Evolutionary conservation across 2,113 vertebrate genomes (phyloP).

Genomic region (Paramisgurnus dabryanus): DNA sequence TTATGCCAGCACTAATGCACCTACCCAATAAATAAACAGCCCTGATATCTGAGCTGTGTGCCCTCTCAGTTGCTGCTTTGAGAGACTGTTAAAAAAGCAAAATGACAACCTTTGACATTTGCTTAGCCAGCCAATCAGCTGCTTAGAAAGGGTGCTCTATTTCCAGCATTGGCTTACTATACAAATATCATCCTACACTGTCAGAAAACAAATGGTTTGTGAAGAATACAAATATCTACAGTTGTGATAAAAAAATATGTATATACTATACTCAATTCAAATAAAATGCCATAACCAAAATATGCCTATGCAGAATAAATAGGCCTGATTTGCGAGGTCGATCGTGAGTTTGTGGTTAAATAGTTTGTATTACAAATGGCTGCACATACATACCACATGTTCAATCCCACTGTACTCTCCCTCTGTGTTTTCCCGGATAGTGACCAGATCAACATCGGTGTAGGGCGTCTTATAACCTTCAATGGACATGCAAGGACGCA

Average conservation of each 20-base stretch:
- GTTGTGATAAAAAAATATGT: not conserved
- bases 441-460: conserved; percentile 86
- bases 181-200: not conserved
- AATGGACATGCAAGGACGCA: conserved; percentile 92
- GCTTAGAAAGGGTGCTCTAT: not conserved
- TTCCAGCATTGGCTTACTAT: not conserved
- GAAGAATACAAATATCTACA: not conserved
- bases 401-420: conserved; percentile 95
- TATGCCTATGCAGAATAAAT: not conserved
- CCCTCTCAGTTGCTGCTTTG: conserved; percentile 32
- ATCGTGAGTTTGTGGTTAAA: not conserved
- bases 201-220: too few species aligned
- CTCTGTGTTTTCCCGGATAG: conserved; percentile 84
- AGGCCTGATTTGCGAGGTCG: not conserved
- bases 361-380: not conserved
- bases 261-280: not conserved
- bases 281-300: too few species aligned
- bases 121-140: not conserved
- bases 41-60: conserved; percentile 27
- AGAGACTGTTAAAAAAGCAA: conserved; percentile 33
- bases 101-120: conserved; percentile 1
- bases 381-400: conserved; percentile 80
- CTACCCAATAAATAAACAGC: conserved; percentile 45
- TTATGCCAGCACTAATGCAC: not conserved
- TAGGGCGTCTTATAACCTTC: conserved; percentile 95